phyloP scores from a whole-genome alignment of 2,113 vertebrate genomes.

The Corythoichthys haematopterus region DNA sequence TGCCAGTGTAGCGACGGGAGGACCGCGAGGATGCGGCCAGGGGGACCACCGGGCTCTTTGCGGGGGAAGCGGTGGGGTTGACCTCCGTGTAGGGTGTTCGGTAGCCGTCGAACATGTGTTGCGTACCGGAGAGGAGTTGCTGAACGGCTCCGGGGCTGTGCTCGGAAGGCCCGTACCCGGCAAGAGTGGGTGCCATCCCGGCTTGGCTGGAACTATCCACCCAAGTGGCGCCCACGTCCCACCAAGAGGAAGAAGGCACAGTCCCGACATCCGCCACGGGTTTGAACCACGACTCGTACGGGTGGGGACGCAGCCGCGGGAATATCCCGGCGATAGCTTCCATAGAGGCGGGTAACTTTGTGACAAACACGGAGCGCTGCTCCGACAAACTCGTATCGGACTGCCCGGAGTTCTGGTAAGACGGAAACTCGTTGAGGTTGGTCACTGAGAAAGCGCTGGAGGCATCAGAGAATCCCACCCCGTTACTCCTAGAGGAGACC shows the following conservation, averaged over 20 bases:
- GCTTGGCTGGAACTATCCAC: conserved; percentile 83
- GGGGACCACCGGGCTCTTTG: conserved; percentile 70
- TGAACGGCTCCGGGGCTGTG: conserved; percentile 79
- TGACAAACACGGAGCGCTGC: conserved; percentile 82
- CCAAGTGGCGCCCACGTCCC: conserved; percentile 87
- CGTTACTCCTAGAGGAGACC: conserved; percentile 68
- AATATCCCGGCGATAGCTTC: conserved; percentile 87
- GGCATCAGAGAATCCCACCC: conserved; percentile 69
- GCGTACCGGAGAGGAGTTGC: conserved; percentile 80
- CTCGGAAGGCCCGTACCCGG: conserved; percentile 81
- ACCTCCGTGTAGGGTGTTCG: conserved; percentile 83
- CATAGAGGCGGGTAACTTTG: conserved; percentile 85
- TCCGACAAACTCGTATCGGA: conserved; percentile 53
- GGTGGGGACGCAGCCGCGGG: conserved; percentile 79
- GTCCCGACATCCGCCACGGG: conserved; percentile 77
- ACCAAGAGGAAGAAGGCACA: conserved; percentile 83
- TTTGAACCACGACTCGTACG: conserved; percentile 88
- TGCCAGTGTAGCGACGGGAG: conserved; percentile 79
- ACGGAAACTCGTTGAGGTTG: conserved; percentile 81
- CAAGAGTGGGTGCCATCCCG: conserved; percentile 79
- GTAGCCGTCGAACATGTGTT: conserved; percentile 92
- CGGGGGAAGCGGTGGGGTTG: conserved; percentile 63
- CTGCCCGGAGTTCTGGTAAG: conserved; percentile 77
- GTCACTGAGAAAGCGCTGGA: conserved; percentile 87
- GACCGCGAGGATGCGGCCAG: conserved; percentile 73